Percentiles rank a stretch among this genome's conserved stretches.
These are phyloP conservation scores for Drosophila formosana DNA, from an alignment of 2,888 invertebrate genomes.

Conservation along the genomic window DNA sequence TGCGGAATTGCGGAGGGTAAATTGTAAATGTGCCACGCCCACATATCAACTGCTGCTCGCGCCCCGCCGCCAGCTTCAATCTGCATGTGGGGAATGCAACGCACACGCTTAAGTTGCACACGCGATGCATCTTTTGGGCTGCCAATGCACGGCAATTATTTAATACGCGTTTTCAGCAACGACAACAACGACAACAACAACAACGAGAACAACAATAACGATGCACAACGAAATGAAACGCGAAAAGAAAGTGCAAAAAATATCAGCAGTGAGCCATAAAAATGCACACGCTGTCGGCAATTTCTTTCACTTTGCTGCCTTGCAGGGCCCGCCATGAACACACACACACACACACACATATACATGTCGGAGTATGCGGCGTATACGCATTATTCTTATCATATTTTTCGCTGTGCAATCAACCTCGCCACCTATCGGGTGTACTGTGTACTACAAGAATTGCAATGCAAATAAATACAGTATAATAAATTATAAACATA, in stretches of 20 bases:
- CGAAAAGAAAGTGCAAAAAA: constrained; percentile 8
- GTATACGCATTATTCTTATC: constrained; percentile 35
- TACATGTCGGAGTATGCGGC: not conserved
- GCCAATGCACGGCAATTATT: constrained; percentile 30
- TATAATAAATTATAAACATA: too few species aligned
- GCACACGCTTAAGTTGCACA: constrained; percentile 31
- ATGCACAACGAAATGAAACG: not conserved
- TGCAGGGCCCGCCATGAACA: not conserved
- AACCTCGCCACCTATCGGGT: not conserved
- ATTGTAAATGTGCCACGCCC: constrained; percentile 26
- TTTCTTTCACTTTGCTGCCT: constrained; percentile 28
- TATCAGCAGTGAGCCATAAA: constrained; percentile 24
- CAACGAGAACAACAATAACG: not conserved
- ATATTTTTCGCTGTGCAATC: not conserved
- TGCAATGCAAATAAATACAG: too few species aligned
- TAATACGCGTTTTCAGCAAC: constrained; percentile 7
- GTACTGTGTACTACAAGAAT: not conserved
- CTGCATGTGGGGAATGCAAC: constrained; percentile 16
- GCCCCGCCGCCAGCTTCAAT: constrained; percentile 23
- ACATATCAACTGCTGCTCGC: not conserved
- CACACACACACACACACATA: not conserved
- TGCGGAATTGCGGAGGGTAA: not conserved
- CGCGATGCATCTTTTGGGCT: constrained; percentile 4
- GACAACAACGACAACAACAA: not conserved
- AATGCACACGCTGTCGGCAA: constrained; percentile 33